Base-by-base conservation (phyloP, 2,888 invertebrate genomes). In the Rutpela maculata region DNA sequence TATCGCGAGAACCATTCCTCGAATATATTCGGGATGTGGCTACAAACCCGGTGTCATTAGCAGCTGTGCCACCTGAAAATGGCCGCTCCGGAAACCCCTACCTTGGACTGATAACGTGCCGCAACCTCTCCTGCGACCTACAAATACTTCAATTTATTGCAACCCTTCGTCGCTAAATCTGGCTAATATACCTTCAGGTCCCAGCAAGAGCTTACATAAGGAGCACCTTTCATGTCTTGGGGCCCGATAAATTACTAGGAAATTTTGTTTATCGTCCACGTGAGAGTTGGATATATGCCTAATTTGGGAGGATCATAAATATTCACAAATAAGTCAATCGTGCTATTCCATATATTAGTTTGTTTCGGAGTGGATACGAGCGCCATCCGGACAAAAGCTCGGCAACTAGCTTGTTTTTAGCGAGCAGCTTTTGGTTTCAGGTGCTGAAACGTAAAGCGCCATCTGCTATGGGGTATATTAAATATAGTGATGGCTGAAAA, bases 131-230 rank as follows among this genome's bases (percentile, higher is more conserved):
- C 66, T 79, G 82, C 84, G 85, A 85, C 85, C 87, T 85, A 84
- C 87, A 87, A 88, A 88, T 88, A 87, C 86, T 81, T 78, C 85
- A 85, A 87, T 88, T 88, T 88, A 88, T 88, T 80, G 84, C 84
- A 50, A 66, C 70, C 66, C 75, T 60, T 72, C 18, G 67, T 60
- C 65, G 50, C 31, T 56, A 56, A 67, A 19, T 66, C 65, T 4
- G 55, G 67, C 15, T 67, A 56, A 67, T 67, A 66, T 66, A 43
- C 65, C 38, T 19, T 15, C 22, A 38, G 65, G 38, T 43, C 22
- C 11, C 7, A 19, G 50, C 11, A 66, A 11, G 19, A 12, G 19
- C 9, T 65, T 38, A 6, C 31, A 18, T 65, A 35, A 35, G 31
- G 38, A 38, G 10, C 18, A 38, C 65, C 65, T 69, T 22, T 15